A percentile compares a stretch with the other conserved stretches of the same genome.
Conservation (phyloP, 2,888 invertebrate species). For the Amiota minor region DNA sequence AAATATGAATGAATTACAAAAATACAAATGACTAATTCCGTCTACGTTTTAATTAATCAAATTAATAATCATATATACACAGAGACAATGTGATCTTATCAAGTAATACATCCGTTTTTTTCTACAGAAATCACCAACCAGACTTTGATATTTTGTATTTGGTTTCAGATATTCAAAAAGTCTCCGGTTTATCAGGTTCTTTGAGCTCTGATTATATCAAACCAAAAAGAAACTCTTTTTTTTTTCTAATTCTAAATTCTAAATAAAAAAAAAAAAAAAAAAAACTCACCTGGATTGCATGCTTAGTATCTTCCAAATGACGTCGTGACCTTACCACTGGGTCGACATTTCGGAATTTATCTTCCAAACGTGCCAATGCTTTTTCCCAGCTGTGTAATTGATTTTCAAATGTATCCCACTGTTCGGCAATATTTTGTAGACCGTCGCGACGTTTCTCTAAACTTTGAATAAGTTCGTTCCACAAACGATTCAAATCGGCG, state of each 20-base stretch:
- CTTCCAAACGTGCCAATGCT: slow-evolving; percentile 81
- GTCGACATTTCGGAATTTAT: slow-evolving; percentile 85
- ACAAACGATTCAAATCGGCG: slow-evolving; percentile 81
- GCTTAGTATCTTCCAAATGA: slow-evolving; percentile 82
- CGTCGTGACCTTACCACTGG: slow-evolving; percentile 82
- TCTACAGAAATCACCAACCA: too few species aligned
- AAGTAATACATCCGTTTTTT: too few species aligned
- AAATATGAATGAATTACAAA: slow-evolving; percentile 14
- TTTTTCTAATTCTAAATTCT: too few species aligned
- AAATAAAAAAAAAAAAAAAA: too few species aligned
- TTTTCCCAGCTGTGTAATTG: slow-evolving; percentile 82
- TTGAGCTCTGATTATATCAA: neutral
- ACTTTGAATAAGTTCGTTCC: slow-evolving; percentile 80
- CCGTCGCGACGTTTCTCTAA: slow-evolving; percentile 82
- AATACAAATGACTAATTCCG: too few species aligned
- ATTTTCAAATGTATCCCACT: slow-evolving; percentile 87
- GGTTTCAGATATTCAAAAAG: too few species aligned
- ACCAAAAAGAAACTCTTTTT: too few species aligned
- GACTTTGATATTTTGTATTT: too few species aligned
- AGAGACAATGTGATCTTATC: slow-evolving; percentile 19
- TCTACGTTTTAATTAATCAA: slow-evolving; percentile 4
- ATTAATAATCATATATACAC: slow-evolving; percentile 16
- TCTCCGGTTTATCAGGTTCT: slow-evolving; percentile 1
- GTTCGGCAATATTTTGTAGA: slow-evolving; percentile 79
- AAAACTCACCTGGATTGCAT: slow-evolving; percentile 80